Percentiles rank a stretch among this genome's conserved stretches.
These are phyloP conservation scores for Meles meles DNA, from an alignment of 2,113 vertebrate genomes.

Conservation along the genomic window DNA sequence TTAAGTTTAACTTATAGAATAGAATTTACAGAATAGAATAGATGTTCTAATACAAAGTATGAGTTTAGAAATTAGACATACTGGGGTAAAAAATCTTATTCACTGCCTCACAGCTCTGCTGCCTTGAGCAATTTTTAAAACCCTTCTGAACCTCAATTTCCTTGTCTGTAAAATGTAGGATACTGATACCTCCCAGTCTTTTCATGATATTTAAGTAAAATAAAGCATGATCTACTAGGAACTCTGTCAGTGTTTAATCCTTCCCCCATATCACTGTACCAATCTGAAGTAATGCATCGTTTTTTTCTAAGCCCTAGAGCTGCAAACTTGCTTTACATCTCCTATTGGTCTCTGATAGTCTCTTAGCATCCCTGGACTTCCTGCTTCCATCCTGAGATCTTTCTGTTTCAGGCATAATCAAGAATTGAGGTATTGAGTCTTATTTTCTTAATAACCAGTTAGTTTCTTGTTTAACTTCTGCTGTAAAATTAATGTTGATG, in stretches of 20 bases:
- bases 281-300: neutral
- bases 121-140: neutral
- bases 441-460: constrained; percentile 22
- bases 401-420: neutral
- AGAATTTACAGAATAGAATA: too few relatives aligned
- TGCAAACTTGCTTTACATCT: neutral
- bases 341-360: neutral
- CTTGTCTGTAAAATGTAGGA: neutral
- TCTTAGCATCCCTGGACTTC: neutral
- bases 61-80: neutral
- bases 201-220: neutral
- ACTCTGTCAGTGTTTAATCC: neutral
- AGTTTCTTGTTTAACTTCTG: constrained; percentile 17
- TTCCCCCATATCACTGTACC: neutral
- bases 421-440: neutral
- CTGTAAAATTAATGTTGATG: constrained; percentile 9
- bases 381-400: neutral
- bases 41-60: neutral
- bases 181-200: neutral
- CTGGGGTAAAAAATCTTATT: neutral
- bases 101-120: neutral
- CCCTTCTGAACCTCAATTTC: neutral
- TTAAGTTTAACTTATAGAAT: neutral
- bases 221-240: neutral
- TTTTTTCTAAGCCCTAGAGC: neutral